Conservation (phyloP, 2,797 vertebrate genomes). For the Distichodus sexfasciatus region DNA sequence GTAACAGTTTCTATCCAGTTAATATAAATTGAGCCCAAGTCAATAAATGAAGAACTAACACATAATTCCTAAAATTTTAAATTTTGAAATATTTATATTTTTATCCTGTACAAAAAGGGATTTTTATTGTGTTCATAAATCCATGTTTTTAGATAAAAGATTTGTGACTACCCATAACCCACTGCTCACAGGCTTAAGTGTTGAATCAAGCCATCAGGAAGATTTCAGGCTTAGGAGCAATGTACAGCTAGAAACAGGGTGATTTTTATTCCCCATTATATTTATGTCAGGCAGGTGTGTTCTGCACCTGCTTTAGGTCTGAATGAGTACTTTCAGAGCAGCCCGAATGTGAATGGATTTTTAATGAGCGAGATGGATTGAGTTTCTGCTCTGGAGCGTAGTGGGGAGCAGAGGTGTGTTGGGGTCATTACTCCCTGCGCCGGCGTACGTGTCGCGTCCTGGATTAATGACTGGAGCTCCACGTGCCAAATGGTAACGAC, state of each 20-base stretch:
- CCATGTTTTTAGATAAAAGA: no score
- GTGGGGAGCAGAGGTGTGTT: conserved; percentile 15
- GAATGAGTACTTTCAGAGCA: conserved; percentile 5
- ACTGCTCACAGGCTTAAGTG: background rate
- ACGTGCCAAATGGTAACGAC: conserved; percentile 26
- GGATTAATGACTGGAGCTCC: conserved; percentile 24
- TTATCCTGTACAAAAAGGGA: no score
- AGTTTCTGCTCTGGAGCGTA: conserved; percentile 11
- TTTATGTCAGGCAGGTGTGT: conserved; percentile 27
- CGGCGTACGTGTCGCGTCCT: conserved; percentile 2
- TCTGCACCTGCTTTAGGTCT: conserved; percentile 29
- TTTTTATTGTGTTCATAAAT: no score
- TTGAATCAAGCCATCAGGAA: background rate
- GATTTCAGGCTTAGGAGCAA: background rate
- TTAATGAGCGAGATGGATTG: conserved; percentile 37
- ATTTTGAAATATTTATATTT: no score
- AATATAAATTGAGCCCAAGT: no score
- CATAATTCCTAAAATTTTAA: no score
- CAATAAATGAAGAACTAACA: no score
- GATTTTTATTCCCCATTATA: background rate
- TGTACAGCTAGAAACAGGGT: background rate
- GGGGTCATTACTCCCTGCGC: background rate
- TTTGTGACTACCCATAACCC: background rate
- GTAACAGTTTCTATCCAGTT: no score
- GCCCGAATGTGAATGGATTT: conserved; percentile 29